Evolutionary conservation across 2,797 vertebrate species (phyloP).

Genomic region (Phataginus tetradactyla): DNA sequence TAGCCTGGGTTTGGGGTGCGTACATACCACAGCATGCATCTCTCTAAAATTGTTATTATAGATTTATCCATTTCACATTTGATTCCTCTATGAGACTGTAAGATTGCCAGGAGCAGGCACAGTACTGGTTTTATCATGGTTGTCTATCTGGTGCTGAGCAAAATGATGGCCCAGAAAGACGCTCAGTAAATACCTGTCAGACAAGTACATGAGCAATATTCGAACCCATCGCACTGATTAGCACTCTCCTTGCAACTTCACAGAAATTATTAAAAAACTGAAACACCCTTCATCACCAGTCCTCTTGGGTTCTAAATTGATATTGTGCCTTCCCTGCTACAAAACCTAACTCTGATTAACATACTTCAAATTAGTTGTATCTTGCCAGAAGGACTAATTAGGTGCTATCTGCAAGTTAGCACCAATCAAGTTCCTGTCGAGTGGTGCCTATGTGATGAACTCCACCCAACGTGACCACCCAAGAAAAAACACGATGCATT

Average conservation of each 20-base stretch:
- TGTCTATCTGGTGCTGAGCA: fast-evolving
- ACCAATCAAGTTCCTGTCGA: not conserved
- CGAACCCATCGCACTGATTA: fast-evolving
- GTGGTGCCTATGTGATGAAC: not conserved
- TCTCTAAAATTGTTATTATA: fast-evolving
- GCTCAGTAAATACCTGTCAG: fast-evolving
- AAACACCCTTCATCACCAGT: not conserved
- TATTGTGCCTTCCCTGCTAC: not conserved
- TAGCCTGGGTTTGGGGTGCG: fast-evolving
- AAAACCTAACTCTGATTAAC: conserved; percentile 53
- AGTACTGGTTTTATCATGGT: fast-evolving
- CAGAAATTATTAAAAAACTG: not conserved
- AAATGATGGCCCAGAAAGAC: fast-evolving
- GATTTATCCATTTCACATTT: too few species aligned
- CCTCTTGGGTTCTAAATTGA: not conserved
- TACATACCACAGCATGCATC: too few species aligned
- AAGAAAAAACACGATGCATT: fast-evolving
- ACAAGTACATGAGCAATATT: fast-evolving
- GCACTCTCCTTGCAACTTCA: not conserved
- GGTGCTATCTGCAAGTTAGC: not conserved
- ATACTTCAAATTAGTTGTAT: conserved; percentile 3
- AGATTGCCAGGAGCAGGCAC: not conserved
- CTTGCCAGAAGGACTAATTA: conserved; percentile 14
- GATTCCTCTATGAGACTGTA: not conserved
- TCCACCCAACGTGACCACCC: fast-evolving